Percentiles rank a stretch among this genome's conserved stretches.
Conservation (phyloP, 2,113 vertebrate genomes). For the Castor canadensis region DNA sequence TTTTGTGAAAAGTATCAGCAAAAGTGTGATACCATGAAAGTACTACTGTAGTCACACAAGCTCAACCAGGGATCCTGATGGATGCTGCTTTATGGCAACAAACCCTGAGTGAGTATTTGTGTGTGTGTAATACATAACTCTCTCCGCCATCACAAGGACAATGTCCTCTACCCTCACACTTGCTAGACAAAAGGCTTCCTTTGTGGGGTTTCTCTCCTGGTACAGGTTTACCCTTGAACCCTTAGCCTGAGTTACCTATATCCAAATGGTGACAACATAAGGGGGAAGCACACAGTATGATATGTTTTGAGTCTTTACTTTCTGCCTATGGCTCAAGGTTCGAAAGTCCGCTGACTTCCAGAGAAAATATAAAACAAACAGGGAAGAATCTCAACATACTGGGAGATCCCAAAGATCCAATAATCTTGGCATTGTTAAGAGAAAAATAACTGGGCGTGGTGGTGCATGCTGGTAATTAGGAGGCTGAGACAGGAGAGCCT, state of each 20-base stretch:
- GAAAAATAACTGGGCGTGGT: not conserved
- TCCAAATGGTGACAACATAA: not conserved
- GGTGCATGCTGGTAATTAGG: not conserved
- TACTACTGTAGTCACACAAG: not conserved
- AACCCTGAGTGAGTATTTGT: not conserved
- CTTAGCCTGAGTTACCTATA: not conserved
- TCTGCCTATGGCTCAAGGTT: constrained; percentile 14
- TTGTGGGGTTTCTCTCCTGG: not conserved
- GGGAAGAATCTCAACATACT: not conserved
- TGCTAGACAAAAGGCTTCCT: not conserved
- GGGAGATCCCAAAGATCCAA: constrained; percentile 33
- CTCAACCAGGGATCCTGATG: not conserved
- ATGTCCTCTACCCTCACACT: not conserved
- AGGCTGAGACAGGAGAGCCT: not conserved
- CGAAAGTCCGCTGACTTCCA: constrained; percentile 1
- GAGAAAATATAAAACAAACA: constrained; percentile 15
- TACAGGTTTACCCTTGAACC: not conserved
- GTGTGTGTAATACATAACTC: not conserved
- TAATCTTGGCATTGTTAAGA: constrained; percentile 18
- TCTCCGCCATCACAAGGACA: not conserved
- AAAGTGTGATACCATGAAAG: not conserved
- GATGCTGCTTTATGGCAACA: not conserved
- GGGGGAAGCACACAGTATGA: not conserved
- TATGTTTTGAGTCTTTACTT: constrained; percentile 10
- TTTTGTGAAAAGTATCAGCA: constrained; percentile 38